Evolutionary conservation across 2,888 invertebrate species (phyloP).

Genomic region (Ephialtes manifestator): DNA sequence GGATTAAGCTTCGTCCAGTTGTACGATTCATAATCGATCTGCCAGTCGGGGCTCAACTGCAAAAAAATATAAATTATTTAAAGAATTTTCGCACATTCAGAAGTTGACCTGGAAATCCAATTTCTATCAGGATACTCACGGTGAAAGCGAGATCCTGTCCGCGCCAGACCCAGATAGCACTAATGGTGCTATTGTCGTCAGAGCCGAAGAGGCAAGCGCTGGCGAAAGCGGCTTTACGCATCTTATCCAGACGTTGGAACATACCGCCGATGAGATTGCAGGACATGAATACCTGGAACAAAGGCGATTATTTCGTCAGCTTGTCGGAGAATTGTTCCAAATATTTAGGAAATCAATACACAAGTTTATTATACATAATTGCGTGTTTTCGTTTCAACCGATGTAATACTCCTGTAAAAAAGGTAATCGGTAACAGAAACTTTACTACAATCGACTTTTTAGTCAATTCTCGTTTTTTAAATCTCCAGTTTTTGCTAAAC

Average conservation of each 20-base stretch:
- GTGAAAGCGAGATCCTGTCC: conserved; percentile 97
- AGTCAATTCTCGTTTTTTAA: too few relatives aligned
- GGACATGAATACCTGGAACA: conserved; percentile 94
- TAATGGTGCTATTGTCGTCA: conserved; percentile 96
- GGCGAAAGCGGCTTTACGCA: conserved; percentile 98
- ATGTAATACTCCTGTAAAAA: too few relatives aligned
- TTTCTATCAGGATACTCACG: conserved; percentile 85
- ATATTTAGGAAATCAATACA: neutral
- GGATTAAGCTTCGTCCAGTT: conserved; percentile 97
- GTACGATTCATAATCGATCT: conserved; percentile 98
- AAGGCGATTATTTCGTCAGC: neutral
- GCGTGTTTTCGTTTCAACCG: too few relatives aligned
- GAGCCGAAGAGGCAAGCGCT: conserved; percentile 97
- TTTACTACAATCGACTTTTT: too few relatives aligned
- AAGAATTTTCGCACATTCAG: neutral
- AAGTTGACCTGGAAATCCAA: neutral
- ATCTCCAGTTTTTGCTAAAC: too few relatives aligned
- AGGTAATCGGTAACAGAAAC: too few relatives aligned
- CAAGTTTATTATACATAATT: neutral
- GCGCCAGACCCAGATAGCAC: conserved; percentile 99
- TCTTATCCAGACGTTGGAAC: conserved; percentile 99
- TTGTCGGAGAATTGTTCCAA: neutral
- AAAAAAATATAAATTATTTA: conserved; percentile 28
- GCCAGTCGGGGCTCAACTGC: conserved; percentile 96
- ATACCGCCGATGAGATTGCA: conserved; percentile 99